These are phyloP conservation scores for Pluvianellus socialis DNA, from an alignment of 2,113 vertebrate genomes.

Conservation along the genomic window DNA sequence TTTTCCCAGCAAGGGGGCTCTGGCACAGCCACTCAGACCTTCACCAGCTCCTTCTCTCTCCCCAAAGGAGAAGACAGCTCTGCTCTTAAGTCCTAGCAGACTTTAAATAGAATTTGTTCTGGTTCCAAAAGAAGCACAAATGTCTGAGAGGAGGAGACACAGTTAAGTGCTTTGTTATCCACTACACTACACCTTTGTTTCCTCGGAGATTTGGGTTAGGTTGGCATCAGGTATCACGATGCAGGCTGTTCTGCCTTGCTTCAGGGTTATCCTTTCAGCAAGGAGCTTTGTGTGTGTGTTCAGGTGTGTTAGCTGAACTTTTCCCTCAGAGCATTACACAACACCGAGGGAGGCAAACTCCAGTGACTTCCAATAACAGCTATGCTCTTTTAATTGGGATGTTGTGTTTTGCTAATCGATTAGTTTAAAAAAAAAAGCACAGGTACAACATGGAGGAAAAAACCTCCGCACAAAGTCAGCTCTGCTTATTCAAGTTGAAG, in stretches of 20 bases:
- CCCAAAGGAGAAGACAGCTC: not conserved
- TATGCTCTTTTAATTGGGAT: not conserved
- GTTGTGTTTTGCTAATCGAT: conserved; percentile 41
- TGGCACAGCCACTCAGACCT: not conserved
- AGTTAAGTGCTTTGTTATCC: conserved; percentile 21
- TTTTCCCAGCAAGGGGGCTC: not conserved
- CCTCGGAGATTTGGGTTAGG: conserved; percentile 24
- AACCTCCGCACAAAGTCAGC: not conserved
- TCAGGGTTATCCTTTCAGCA: conserved; percentile 44
- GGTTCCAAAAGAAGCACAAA: not conserved
- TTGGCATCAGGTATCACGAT: conserved; percentile 19
- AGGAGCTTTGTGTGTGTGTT: not conserved
- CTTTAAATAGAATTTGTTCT: not conserved
- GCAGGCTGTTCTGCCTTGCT: conserved; percentile 6
- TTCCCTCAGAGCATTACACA: not conserved
- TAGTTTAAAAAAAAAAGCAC: not conserved
- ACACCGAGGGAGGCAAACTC: not conserved
- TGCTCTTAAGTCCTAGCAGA: not conserved
- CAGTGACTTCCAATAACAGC: conserved; percentile 38
- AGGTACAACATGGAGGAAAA: not conserved
- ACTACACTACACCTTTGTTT: conserved; percentile 57
- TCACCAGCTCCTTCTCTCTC: not conserved
- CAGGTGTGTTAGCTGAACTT: conserved; percentile 8
- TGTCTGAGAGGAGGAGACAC: not conserved
- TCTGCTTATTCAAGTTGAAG: not conserved